These are phyloP conservation scores for Apotomis turbidana DNA, from an alignment of 2,888 invertebrate species.

Conservation along the genomic window DNA sequence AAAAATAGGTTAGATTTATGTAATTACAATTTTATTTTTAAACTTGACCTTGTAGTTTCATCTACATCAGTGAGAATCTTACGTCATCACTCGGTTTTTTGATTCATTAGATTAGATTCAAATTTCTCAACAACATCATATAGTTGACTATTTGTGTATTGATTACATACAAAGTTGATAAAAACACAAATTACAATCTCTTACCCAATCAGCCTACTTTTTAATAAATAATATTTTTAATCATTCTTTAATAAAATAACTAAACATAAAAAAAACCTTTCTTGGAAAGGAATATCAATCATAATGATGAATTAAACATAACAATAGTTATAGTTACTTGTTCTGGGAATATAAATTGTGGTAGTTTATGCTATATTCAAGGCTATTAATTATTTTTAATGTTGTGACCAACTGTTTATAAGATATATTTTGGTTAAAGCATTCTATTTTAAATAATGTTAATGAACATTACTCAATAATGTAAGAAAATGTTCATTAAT, in stretches of 20 bases:
- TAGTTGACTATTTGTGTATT: conserved; percentile 3
- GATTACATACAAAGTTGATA: background rate
- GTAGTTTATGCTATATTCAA: background rate
- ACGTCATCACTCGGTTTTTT: conserved; percentile 64
- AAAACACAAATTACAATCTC: background rate
- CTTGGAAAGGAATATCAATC: background rate
- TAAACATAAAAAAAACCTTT: background rate
- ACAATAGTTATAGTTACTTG: conserved; percentile 6
- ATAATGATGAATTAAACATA: background rate
- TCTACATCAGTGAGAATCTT: conserved; percentile 68
- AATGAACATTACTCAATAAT: no score
- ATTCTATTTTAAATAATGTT: no score
- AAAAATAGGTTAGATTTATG: conserved; percentile 29
- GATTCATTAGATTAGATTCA: conserved; percentile 24
- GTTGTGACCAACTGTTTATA: background rate
- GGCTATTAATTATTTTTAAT: background rate
- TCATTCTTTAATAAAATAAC: background rate
- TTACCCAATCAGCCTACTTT: background rate
- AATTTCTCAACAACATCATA: conserved; percentile 17
- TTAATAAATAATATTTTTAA: background rate
- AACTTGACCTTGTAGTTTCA: conserved; percentile 75
- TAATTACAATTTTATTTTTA: conserved; percentile 64
- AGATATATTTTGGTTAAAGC: no score
- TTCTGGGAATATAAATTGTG: background rate
- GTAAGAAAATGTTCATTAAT: no score